Evolutionary conservation across 2,797 vertebrate species (phyloP).

Genomic region (Sebastiscus tertius): DNA sequence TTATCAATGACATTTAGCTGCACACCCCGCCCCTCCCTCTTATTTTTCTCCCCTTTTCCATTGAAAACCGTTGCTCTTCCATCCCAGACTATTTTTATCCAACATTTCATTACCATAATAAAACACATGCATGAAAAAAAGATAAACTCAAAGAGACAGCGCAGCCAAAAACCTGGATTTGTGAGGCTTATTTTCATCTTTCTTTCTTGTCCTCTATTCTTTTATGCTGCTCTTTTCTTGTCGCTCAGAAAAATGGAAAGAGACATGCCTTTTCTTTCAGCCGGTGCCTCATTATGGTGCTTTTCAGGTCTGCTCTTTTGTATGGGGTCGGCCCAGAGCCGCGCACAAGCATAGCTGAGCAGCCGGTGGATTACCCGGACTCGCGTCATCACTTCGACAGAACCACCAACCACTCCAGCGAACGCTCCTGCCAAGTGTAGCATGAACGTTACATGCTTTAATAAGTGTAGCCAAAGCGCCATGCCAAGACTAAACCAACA

Average conservation of each 20-base stretch:
- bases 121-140: constrained; percentile 78
- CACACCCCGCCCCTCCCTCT: constrained; percentile 21
- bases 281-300: constrained; percentile 75
- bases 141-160: constrained; percentile 81
- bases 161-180: constrained; percentile 79
- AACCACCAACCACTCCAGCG: constrained; percentile 50
- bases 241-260: constrained; percentile 78
- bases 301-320: constrained; percentile 80
- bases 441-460: constrained; percentile 69
- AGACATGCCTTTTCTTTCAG: constrained; percentile 80
- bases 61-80: constrained; percentile 66
- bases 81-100: constrained; percentile 77
- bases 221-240: constrained; percentile 80
- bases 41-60: constrained; percentile 42
- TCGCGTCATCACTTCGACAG: constrained; percentile 55
- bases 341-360: constrained; percentile 60
- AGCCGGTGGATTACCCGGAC: constrained; percentile 74
- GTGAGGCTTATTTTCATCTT: constrained; percentile 80
- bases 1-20: constrained; percentile 70
- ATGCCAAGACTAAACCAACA: constrained; percentile 63
- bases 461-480: constrained; percentile 71
- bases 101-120: constrained; percentile 81
- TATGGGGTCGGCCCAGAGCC: constrained; percentile 63
- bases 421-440: constrained; percentile 60
- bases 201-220: constrained; percentile 76